Conservation (phyloP, 2,113 vertebrate genomes). For the Piprites chloris region DNA sequence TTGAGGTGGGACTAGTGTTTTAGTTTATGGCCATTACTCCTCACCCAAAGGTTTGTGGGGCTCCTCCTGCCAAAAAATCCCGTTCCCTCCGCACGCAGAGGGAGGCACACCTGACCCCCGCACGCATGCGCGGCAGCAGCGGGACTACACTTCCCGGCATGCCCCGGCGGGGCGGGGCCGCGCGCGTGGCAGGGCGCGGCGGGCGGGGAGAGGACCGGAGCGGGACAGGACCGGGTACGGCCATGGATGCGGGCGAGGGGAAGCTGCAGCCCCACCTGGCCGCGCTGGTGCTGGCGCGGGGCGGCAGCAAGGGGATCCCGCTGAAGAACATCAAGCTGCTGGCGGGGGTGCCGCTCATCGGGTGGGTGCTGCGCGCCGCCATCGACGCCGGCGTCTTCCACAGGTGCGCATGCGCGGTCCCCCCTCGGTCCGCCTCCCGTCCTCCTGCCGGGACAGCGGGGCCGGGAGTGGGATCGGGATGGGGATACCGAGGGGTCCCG, state of each 20-base stretch:
- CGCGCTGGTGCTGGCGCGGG: constrained; percentile 83
- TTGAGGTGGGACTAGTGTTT: not conserved
- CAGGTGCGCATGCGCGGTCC: constrained; percentile 71
- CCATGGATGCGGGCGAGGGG: constrained; percentile 60
- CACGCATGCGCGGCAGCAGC: not conserved
- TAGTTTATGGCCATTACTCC: no score
- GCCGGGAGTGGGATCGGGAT: accelerated
- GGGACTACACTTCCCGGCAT: not conserved
- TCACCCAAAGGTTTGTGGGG: no score
- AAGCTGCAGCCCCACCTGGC: constrained; percentile 56
- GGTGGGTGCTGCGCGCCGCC: constrained; percentile 85
- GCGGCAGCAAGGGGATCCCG: constrained; percentile 87
- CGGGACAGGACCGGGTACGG: no score
- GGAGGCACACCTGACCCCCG: no score
- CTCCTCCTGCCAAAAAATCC: no score
- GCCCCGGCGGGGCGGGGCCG: no score
- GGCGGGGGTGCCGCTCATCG: constrained; percentile 83
- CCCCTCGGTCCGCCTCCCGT: accelerated
- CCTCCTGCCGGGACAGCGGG: not conserved
- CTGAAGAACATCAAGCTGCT: constrained; percentile 87
- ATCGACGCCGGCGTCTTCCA: constrained; percentile 78
- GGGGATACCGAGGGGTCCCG: accelerated
- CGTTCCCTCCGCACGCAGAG: no score
- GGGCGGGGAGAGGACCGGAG: not conserved
- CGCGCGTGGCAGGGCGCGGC: not conserved